phyloP scores from a whole-genome alignment of 2,797 vertebrate species.

The Hydrolagus colliei region DNA sequence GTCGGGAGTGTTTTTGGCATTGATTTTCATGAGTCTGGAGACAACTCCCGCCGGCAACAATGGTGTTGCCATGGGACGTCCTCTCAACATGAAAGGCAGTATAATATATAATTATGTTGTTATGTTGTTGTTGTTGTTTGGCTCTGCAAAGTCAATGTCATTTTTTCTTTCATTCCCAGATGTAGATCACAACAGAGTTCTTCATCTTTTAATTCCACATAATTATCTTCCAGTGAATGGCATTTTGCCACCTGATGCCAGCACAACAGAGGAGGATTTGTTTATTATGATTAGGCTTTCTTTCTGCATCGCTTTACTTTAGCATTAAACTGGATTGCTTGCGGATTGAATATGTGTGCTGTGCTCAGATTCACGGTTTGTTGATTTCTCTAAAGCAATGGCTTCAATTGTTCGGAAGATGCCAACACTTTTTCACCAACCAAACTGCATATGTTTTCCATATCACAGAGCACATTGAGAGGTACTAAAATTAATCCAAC shows the following conservation, averaged over 20 bases:
- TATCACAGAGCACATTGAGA: neutral
- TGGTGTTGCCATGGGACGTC: too few species aligned
- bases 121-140: too few species aligned
- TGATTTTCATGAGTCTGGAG: too few species aligned
- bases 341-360: neutral
- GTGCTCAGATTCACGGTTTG: neutral
- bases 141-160: neutral
- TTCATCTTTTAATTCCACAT: neutral
- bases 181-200: neutral
- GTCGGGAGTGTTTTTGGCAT: too few species aligned
- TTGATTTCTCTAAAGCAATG: neutral
- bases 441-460: neutral
- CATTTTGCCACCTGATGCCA: slow-evolving; percentile 4
- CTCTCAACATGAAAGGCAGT: too few species aligned
- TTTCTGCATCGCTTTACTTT: neutral
- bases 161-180: neutral
- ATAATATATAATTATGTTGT: too few species aligned
- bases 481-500: neutral
- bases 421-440: neutral
- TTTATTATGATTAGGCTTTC: neutral
- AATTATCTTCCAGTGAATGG: slow-evolving; percentile 11
- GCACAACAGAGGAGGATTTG: neutral
- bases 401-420: neutral
- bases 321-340: neutral
- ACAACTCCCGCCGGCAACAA: neutral